A percentile compares a stretch with the other conserved stretches of the same genome.
These are phyloP conservation scores for Ciconia stormi DNA, from an alignment of 2,113 vertebrate species.

Conservation along the genomic window DNA sequence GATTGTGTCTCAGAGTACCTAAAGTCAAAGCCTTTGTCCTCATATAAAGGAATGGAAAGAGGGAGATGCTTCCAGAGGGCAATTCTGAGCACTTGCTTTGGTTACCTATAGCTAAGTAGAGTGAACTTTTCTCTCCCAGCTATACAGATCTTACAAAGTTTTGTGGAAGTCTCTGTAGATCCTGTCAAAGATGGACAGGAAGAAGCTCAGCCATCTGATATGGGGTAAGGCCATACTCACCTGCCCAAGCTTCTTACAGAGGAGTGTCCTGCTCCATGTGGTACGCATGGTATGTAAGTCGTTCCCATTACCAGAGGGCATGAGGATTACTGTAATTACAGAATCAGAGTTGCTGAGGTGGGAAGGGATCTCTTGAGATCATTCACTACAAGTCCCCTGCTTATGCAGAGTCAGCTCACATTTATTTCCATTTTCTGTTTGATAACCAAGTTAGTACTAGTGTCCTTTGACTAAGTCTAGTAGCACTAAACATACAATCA, in stretches of 20 bases:
- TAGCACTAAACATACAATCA: not conserved
- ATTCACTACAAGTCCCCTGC: not conserved
- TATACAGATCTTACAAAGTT: not conserved
- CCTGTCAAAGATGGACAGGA: not conserved
- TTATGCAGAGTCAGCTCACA: not conserved
- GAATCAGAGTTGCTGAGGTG: not conserved
- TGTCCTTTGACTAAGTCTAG: not conserved
- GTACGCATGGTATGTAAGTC: accelerated
- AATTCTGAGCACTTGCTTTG: not conserved
- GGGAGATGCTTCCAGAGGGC: not conserved
- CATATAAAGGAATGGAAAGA: not conserved
- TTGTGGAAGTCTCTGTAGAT: not conserved
- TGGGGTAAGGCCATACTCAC: not conserved
- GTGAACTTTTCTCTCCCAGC: accelerated
- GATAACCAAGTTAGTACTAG: not conserved
- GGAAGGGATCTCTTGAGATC: not conserved
- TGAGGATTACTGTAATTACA: not conserved
- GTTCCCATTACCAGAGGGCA: not conserved
- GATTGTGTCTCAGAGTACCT: not conserved
- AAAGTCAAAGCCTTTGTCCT: not conserved
- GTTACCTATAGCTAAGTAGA: not conserved
- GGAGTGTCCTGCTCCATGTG: too few species aligned
- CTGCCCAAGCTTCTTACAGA: not conserved
- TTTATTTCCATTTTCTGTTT: not conserved
- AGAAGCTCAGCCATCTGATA: not conserved